Conservation (phyloP, 2,113 vertebrate species). For the Platanista minor region DNA sequence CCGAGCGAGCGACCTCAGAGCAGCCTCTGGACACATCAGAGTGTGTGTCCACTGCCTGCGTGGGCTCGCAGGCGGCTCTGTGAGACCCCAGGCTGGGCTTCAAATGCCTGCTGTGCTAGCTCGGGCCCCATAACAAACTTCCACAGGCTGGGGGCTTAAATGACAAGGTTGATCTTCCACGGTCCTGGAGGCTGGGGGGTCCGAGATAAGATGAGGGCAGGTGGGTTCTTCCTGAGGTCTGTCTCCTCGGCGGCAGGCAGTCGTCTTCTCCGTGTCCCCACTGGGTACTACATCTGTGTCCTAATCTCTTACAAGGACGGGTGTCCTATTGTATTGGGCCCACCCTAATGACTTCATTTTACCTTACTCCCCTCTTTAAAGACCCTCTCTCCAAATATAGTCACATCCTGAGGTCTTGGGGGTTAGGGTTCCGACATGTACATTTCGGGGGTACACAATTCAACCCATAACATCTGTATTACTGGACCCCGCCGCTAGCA, state of each 20-base stretch:
- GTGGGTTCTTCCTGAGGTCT: not conserved
- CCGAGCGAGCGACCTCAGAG: fast-evolving
- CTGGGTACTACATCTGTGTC: fast-evolving
- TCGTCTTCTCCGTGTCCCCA: fast-evolving
- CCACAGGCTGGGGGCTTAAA: not conserved
- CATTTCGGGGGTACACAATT: fast-evolving
- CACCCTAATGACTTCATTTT: not conserved
- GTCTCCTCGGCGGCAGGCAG: fast-evolving
- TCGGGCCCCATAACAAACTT: fast-evolving
- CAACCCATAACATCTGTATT: fast-evolving
- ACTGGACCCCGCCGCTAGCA: not conserved
- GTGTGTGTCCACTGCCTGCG: fast-evolving
- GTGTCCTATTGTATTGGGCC: fast-evolving
- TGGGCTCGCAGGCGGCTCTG: fast-evolving
- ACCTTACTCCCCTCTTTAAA: not conserved
- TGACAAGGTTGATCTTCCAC: fast-evolving
- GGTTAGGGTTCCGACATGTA: fast-evolving
- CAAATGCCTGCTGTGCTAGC: fast-evolving
- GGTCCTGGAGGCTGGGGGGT: fast-evolving
- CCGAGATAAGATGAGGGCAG: fast-evolving
- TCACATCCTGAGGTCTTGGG: not conserved
- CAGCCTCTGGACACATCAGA: fast-evolving
- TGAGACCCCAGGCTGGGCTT: not conserved
- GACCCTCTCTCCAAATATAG: fast-evolving
- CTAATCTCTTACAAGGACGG: fast-evolving